Base-by-base conservation (phyloP, 1,140 invertebrate species). In the Armadillidium nasatum region DNA sequence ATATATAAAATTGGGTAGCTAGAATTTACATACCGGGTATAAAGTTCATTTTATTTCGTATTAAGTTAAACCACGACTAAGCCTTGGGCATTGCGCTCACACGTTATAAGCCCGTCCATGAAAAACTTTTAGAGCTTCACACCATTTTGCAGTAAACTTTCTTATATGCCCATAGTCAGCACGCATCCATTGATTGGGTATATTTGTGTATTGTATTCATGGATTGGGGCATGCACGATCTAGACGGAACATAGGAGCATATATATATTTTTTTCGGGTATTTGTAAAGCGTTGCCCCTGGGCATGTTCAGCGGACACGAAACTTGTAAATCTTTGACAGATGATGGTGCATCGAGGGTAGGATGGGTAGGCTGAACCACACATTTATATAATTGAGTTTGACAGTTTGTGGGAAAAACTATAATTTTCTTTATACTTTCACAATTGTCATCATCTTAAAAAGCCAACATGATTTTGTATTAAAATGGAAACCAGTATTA, bases 291-390 rank as follows among this genome's bases (percentile, higher is more conserved):
- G 11, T 60, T 60, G 50, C 11, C 50, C 50, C 50, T 13, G 50
- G 50, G 50, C 19, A 60, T 13, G 19, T 19, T 60, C 0, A 13
- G 7, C 1, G 11, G 7, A 60, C 50, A 60, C 50, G 50, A 60
- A 60, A 60, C 11, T 60, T 60, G 50, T 60, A 60, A 60, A 60
- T 60, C 50, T 60, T 2, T 60, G 50, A 60, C 50, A 60, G 50
- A 19, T 60, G 19, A 60, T 15, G 7, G 50, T 60, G 50, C 50
- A 60, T 19, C 50, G 11, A 19, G 50, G 19, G 19, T 15, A 60
- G 50, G 50, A 15, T 15, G 50, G 11, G 11, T 19, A 19, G 50
- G 19, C 50, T 60, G 50, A 60, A 60, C 50, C 50, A 15, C 50
- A 60, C 33, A 33, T 33, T 33, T 3, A 33, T 33, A 33, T 33